A percentile compares a stretch with the other conserved stretches of the same genome.
Conservation (phyloP, 2,113 vertebrate genomes). For the Sinocyclocheilus grahami region DNA sequence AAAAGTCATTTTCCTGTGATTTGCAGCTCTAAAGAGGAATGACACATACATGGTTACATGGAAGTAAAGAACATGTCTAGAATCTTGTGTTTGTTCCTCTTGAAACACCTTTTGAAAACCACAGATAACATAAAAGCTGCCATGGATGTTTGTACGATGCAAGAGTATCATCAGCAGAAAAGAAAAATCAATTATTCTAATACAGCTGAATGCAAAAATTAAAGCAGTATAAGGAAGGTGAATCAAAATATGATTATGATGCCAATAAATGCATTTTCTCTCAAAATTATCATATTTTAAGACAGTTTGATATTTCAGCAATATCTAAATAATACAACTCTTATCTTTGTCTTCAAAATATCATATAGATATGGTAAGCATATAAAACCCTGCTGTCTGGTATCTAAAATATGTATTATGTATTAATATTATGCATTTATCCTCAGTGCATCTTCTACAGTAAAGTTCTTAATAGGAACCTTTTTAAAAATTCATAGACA, state of each 20-base stretch:
- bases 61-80: constrained; percentile 59
- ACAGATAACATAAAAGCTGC: constrained; percentile 68
- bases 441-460: background rate
- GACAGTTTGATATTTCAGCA: constrained; percentile 60
- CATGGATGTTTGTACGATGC: constrained; percentile 68
- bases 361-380: background rate
- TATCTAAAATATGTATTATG: constrained; percentile 6
- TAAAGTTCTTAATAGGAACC: constrained; percentile 2
- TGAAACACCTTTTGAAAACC: constrained; percentile 67
- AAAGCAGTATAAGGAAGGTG: constrained; percentile 53
- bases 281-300: background rate
- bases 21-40: constrained; percentile 61
- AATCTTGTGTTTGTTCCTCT: constrained; percentile 58
- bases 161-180: constrained; percentile 77
- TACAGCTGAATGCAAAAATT: constrained; percentile 69
- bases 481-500: constrained; percentile 21
- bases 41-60: constrained; percentile 45
- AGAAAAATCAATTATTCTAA: constrained; percentile 71
- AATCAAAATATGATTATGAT: constrained; percentile 56
- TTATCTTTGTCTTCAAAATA: background rate
- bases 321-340: background rate
- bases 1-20: constrained; percentile 63
- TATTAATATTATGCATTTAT: constrained; percentile 14
- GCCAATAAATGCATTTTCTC: background rate
- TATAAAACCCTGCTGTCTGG: background rate